Evolutionary conservation across 2,888 invertebrate genomes (phyloP), one percentile per base, ranked within the genome.

Genomic region (Parasteatoda lunata): DNA sequence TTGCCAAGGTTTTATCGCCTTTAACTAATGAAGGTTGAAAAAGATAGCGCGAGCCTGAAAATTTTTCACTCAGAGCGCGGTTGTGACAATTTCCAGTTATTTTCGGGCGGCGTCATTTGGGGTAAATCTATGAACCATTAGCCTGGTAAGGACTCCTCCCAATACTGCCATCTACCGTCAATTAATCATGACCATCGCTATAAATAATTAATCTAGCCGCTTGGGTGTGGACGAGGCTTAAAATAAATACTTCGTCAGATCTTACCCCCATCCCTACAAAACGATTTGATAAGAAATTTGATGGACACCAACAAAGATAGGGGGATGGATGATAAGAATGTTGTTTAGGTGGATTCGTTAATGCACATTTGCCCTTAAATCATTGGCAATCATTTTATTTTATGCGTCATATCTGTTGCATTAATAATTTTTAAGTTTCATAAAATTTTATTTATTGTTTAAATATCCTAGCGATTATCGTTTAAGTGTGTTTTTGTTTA

Each of bases 81-180:
- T 79, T 79, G 79, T 79, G 70, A 79, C 79, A 79, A 79, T 71
- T 70, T 71, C 45, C 45, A 70, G 79, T 71, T 79, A 79, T 79
- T 79, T 68, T 71, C 71, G 70, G 79, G 71, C 71, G 52, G 71
- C 79, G 59, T 71, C 71, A 71, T 79, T 68, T 68, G 68, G 70
- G 79, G 77, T 69, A 71, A 79, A 79, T 79, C 70, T 79, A 79
- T 79, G 79, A 79, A 79, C 79, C 79, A 79, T 70, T 70, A 79
- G 75, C 64, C 59, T 15, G 66, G 69, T 48, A 73, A 47, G 80
- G 79, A 65, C 64, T 45, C 72, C 80, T 72, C 80, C 80, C 80
- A 72, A 66, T 73, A 72, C 66, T 69, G 73, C 80, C 65, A 72
- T 73, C 80, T 66, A 80, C 59, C 72, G 80, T 15, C 80, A 65